A percentile compares a stretch with the other conserved stretches of the same genome.
phyloP scores from a whole-genome alignment of 2,113 vertebrate species.

The rabbit (Oryctolagus cuniculus) region mOryCun1.1 NC_091443.1:24914001-24914500 shows the following conservation, averaged over 20 bases:
- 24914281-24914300: neutral
- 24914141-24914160: neutral
- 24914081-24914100: neutral
- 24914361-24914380: neutral
- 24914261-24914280: neutral
- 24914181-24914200: neutral
- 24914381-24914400: neutral
- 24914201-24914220: neutral
- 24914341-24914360: neutral
- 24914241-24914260: neutral
- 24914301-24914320: neutral
- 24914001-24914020: neutral
- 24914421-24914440: neutral
- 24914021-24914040: neutral
- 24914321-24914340: neutral
- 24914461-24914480: neutral
- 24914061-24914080: neutral
- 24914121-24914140: neutral
- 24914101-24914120: neutral
- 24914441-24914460: neutral
- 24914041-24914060: neutral
- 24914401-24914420: neutral
- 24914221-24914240: neutral
- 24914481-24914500: neutral
- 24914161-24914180: neutral